Conservation (phyloP, 2,113 vertebrate genomes). For the Diadophis punctatus region DNA sequence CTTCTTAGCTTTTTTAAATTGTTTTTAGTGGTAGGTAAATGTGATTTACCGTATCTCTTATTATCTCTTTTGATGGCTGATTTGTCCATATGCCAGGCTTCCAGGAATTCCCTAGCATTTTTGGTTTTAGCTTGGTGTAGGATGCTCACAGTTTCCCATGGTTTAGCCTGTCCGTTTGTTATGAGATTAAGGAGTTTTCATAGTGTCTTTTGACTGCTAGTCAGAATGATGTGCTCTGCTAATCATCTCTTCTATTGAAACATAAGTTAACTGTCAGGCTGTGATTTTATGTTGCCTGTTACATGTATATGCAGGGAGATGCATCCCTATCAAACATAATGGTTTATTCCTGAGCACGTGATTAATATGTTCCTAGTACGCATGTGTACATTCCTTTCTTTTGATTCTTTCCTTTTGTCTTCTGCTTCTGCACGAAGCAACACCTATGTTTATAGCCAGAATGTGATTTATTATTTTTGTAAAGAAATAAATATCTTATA, state of each 20-base stretch:
- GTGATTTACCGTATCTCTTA: background rate
- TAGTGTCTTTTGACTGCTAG: background rate
- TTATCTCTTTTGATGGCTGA: background rate
- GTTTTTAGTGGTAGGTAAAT: background rate
- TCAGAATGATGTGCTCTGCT: background rate
- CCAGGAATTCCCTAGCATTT: background rate
- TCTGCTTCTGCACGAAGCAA: too few relatives aligned
- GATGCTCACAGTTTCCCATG: background rate
- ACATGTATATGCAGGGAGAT: too few relatives aligned
- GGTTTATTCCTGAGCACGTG: too few relatives aligned
- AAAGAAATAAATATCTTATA: too few relatives aligned
- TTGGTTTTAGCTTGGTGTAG: background rate
- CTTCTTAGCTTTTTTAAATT: background rate
- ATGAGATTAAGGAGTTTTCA: background rate
- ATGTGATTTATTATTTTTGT: too few relatives aligned
- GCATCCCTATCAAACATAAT: too few relatives aligned
- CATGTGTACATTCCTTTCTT: too few relatives aligned
- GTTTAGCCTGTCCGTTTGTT: background rate
- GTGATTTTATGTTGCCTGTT: too few relatives aligned
- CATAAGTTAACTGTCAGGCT: too few relatives aligned
- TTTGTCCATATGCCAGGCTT: background rate
- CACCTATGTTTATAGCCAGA: too few relatives aligned
- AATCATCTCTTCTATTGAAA: background rate
- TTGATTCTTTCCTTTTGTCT: too few relatives aligned
- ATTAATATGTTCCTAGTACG: too few relatives aligned